These are phyloP conservation scores for Rhombomys opimus DNA, from an alignment of 2,113 vertebrate species.

Conservation along the genomic window DNA sequence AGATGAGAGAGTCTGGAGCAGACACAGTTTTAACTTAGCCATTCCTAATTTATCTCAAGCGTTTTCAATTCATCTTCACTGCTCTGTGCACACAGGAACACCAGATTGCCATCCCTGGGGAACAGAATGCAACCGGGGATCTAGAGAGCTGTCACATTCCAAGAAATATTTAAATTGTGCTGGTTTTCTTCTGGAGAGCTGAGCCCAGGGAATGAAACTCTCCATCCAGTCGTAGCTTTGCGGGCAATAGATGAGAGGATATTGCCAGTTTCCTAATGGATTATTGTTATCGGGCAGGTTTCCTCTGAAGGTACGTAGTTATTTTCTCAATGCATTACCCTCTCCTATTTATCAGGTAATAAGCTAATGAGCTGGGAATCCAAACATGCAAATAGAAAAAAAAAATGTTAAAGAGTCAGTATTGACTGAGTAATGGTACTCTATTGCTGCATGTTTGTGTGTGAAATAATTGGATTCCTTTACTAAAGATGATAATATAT, in stretches of 20 bases:
- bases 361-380: slow-evolving; percentile 85
- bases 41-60: slow-evolving; percentile 91
- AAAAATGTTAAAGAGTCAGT: slow-evolving; percentile 83
- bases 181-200: slow-evolving; percentile 91
- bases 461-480: slow-evolving; percentile 83
- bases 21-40: slow-evolving; percentile 91
- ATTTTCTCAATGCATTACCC: slow-evolving; percentile 87
- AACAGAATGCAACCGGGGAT: slow-evolving; percentile 87
- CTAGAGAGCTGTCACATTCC: slow-evolving; percentile 88
- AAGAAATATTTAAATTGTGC: slow-evolving; percentile 89
- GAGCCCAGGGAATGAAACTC: slow-evolving; percentile 90
- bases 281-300: slow-evolving; percentile 89
- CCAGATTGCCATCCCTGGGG: slow-evolving; percentile 88
- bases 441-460: slow-evolving; percentile 85
- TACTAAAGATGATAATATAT: slow-evolving; percentile 74
- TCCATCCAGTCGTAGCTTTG: slow-evolving; percentile 89
- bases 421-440: slow-evolving; percentile 84
- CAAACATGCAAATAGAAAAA: slow-evolving; percentile 80
- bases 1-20: slow-evolving; percentile 90
- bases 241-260: slow-evolving; percentile 90
- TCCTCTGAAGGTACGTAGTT: slow-evolving; percentile 90
- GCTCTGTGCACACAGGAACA: slow-evolving; percentile 86
- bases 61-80: slow-evolving; percentile 89
- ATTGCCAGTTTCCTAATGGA: slow-evolving; percentile 90
- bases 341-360: slow-evolving; percentile 85